Conservation (phyloP, 2,797 vertebrate species). For the Notamacropus eugenii region DNA sequence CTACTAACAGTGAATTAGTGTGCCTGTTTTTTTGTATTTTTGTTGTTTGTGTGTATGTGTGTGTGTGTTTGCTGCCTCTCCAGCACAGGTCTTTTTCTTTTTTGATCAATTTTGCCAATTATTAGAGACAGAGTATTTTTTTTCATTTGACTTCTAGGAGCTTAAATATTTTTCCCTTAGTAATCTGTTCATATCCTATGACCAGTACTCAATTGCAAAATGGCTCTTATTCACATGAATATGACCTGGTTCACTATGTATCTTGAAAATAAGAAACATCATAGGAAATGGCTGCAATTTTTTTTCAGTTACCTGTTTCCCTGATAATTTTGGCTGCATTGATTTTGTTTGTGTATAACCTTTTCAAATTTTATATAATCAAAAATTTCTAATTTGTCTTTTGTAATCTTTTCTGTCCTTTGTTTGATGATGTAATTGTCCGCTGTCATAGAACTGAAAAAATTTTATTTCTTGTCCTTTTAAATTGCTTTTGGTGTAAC, state of each 20-base stretch:
- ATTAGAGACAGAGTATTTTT: background rate
- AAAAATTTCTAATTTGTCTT: background rate
- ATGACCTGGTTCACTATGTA: too few species aligned
- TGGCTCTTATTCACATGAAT: too few species aligned
- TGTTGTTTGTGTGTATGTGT: too few species aligned
- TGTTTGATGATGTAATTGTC: background rate
- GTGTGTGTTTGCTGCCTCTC: background rate
- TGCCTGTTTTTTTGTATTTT: background rate
- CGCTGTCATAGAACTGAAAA: background rate
- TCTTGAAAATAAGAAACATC: background rate
- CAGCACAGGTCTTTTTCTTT: background rate
- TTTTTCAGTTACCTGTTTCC: background rate
- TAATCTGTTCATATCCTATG: background rate
- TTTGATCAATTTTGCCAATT: background rate
- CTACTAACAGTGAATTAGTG: background rate
- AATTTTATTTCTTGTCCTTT: background rate
- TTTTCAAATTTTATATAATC: background rate
- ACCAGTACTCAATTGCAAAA: background rate
- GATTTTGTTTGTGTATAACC: background rate
- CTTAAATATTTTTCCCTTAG: slow-evolving; percentile 9
- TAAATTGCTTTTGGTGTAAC: background rate
- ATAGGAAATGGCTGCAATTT: background rate
- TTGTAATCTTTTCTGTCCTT: background rate
- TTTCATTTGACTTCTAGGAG: slow-evolving; percentile 46
- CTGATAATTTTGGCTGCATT: background rate